Evolutionary conservation across 2,797 vertebrate species (phyloP).

Genomic region (Sitta carolinensis): DNA sequence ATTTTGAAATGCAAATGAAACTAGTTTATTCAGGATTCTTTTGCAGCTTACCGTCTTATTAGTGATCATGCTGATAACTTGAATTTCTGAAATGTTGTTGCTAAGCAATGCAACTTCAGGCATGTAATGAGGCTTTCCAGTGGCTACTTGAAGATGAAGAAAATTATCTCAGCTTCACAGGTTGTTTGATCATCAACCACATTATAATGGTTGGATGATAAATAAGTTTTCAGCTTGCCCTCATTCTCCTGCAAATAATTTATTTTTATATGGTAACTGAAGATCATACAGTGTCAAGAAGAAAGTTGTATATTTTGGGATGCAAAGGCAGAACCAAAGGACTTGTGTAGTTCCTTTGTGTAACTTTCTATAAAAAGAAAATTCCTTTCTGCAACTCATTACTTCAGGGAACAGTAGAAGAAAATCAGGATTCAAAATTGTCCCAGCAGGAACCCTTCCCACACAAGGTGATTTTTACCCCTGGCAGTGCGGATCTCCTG

Average conservation of each 20-base stretch:
- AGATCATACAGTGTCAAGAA: constrained; percentile 31
- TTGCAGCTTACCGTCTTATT: constrained; percentile 65
- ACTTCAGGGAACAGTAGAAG: neutral
- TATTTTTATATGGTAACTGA: constrained; percentile 31
- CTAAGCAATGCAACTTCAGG: constrained; percentile 73
- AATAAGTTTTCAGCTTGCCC: constrained; percentile 44
- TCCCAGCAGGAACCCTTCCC: neutral
- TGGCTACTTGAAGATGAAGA: constrained; percentile 67
- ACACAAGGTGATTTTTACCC: neutral
- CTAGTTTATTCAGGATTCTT: constrained; percentile 53
- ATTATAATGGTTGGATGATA: constrained; percentile 59
- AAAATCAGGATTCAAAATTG: neutral
- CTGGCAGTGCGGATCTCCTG: neutral
- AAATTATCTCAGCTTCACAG: constrained; percentile 60
- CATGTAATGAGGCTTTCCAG: constrained; percentile 69
- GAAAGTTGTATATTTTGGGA: constrained; percentile 24
- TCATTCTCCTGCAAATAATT: constrained; percentile 28
- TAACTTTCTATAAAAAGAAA: constrained; percentile 20
- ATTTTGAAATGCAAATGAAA: constrained; percentile 68
- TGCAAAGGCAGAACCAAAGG: constrained; percentile 25
- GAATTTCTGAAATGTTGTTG: constrained; percentile 72
- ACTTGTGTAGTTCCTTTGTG: neutral
- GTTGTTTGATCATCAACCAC: constrained; percentile 64
- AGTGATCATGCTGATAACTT: constrained; percentile 65
- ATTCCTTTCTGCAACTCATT: neutral